Base-by-base conservation (phyloP, 2,113 vertebrate species). In the Takifugu flavidus region DNA sequence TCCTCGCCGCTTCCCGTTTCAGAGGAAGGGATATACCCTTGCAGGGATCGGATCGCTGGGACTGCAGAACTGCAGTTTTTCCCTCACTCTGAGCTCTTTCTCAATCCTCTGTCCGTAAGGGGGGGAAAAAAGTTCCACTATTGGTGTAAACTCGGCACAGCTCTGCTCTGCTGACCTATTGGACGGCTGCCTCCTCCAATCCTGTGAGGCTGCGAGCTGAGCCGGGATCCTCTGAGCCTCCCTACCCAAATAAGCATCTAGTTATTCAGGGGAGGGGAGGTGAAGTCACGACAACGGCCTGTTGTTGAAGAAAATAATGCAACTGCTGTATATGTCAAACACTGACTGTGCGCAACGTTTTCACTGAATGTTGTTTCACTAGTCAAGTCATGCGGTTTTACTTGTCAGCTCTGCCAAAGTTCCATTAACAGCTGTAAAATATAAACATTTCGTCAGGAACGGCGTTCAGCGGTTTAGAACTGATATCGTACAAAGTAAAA, bases 161-260 rank as follows among this genome's bases (percentile, higher is more conserved):
- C 69, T 34, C 72, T 61, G 70, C 68, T 68, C 75, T 46, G 68
- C 57, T 3, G 2, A 67, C 27, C 81, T 60, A 92, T 91, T 90
- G 91, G 89, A 87, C 79, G 46, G 75, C 65, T 34, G 77, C 65
- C 62, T 86, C 84, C 11, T 75, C 89, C 91, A 92, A 91, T 90
- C 78, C 67, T 26, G 55, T 10, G 67, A 67, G 63, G 62, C 73
- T 52, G 42, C 57, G 55, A 78, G 78, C 52, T 62, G 45, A 65
- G 61, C 42, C 28, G 25, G 4, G 8, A 52, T 26, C 50, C 25
- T 52, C 4, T 28, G 50, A 34, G 61, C 78, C 81, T 76, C 84
- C 84, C 74, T 80, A 26, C 56, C 75, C 67, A 78, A 73, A 84
- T 75, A 70, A 67, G 72, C 82, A 66, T 70, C 60, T 58, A 57